Conservation (phyloP, 2,797 vertebrate species). For the Ctenopoma kingsleyae region DNA sequence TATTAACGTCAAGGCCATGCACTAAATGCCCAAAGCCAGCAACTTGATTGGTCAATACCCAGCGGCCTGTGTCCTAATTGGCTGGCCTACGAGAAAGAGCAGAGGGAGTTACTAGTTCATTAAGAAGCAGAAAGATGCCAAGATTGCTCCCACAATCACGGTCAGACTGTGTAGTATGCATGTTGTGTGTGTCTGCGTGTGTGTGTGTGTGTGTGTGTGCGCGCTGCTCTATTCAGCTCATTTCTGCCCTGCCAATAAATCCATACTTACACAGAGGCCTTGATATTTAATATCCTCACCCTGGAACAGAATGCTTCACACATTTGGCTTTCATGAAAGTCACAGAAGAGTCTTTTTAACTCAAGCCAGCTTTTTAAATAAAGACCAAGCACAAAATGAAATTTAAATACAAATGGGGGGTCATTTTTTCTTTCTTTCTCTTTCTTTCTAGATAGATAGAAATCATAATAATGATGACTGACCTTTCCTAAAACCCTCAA, state of each 20-base stretch:
- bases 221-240: conserved; percentile 42
- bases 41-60: conserved; percentile 74
- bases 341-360: conserved; percentile 21
- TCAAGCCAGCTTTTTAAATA: conserved; percentile 11
- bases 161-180: conserved; percentile 1
- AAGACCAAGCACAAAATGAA: conserved; percentile 1
- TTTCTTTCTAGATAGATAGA: background rate
- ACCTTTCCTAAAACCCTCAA: conserved; percentile 2
- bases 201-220: conserved; percentile 13
- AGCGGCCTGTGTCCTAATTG: conserved; percentile 66
- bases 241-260: conserved; percentile 59
- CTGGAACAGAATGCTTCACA: conserved; percentile 31
- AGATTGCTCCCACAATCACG: conserved; percentile 38
- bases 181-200: conserved; percentile 11
- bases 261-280: conserved; percentile 53
- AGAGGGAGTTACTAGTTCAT: conserved; percentile 75
- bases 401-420: background rate
- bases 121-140: conserved; percentile 62
- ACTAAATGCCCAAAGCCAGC: conserved; percentile 58
- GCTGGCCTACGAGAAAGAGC: conserved; percentile 64
- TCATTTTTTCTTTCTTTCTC: too few relatives aligned
- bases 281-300: conserved; percentile 63
- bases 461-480: background rate
- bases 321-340: conserved; percentile 49
- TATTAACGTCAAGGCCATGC: conserved; percentile 70